Evolutionary conservation across 2,797 vertebrate genomes (phyloP).

Genomic region (Eulemur rubriventer): DNA sequence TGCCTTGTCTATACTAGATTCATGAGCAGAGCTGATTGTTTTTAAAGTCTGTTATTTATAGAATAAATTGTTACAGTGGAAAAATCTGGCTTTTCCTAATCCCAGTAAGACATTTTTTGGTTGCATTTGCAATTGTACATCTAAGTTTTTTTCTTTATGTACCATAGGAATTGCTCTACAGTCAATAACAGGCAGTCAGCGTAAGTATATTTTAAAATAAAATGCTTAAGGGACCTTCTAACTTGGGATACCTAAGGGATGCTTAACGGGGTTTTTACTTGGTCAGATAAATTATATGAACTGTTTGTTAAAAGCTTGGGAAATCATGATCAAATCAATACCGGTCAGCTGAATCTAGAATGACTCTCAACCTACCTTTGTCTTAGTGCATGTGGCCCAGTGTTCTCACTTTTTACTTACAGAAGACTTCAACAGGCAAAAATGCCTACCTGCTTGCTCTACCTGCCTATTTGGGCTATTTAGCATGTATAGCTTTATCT

Average conservation of each 20-base stretch:
- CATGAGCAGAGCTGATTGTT: constrained; percentile 2
- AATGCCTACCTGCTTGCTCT: not conserved
- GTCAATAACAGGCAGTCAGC: constrained; percentile 69
- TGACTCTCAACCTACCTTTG: not conserved
- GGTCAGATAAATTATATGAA: constrained; percentile 22
- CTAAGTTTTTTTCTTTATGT: constrained; percentile 67
- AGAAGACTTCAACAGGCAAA: not conserved
- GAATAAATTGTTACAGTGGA: not conserved
- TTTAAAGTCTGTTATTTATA: constrained; percentile 10
- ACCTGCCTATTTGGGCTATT: not conserved
- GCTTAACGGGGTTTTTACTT: not conserved
- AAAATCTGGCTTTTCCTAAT: constrained; percentile 29
- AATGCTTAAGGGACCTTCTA: not conserved
- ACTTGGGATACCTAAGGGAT: not conserved
- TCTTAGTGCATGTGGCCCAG: not conserved
- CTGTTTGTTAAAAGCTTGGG: not conserved
- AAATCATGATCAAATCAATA: not conserved
- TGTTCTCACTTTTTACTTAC: not conserved
- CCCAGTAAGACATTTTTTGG: not conserved
- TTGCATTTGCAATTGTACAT: constrained; percentile 22
- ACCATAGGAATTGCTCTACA: constrained; percentile 72
- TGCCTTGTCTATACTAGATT: not conserved
- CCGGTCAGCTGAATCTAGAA: not conserved
- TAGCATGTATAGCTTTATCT: not conserved
- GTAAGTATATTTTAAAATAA: constrained; percentile 71